A percentile compares a stretch with the other conserved stretches of the same genome.
These are phyloP conservation scores for Tiliqua scincoides DNA, from an alignment of 2,113 vertebrate genomes.

Conservation along the genomic window DNA sequence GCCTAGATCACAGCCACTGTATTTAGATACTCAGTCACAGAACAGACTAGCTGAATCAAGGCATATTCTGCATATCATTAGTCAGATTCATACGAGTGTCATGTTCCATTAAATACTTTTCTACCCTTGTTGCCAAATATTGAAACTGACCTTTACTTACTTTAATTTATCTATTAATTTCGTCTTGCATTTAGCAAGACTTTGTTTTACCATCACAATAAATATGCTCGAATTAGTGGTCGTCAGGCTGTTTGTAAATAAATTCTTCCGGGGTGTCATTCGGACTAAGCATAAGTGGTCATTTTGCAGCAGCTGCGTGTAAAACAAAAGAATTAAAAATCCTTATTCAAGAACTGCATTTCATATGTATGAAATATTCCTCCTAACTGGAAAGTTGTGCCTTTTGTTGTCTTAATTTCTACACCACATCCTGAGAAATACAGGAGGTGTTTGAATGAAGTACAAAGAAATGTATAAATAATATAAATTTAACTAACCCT, in stretches of 20 bases:
- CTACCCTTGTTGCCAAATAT: not conserved
- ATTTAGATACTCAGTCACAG: not conserved
- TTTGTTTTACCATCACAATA: constrained; percentile 91
- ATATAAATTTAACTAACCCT: not conserved
- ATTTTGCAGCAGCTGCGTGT: constrained; percentile 69
- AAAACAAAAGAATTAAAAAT: constrained; percentile 23
- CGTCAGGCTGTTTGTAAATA: constrained; percentile 84
- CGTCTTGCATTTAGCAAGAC: constrained; percentile 82
- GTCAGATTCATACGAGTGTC: not conserved
- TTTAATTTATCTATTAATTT: constrained; percentile 82
- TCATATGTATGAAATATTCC: not conserved
- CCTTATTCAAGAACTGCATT: not conserved
- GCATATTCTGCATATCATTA: not conserved
- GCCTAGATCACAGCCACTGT: not conserved
- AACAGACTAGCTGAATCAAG: not conserved
- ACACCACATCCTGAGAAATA: not conserved
- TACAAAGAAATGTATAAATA: not conserved
- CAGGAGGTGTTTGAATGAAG: not conserved
- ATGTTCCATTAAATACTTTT: constrained; percentile 18
- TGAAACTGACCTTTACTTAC: constrained; percentile 76
- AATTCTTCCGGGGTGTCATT: constrained; percentile 82
- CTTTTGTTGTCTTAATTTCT: not conserved
- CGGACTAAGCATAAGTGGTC: constrained; percentile 87
- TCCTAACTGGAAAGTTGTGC: not conserved
- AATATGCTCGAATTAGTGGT: constrained; percentile 81